Evolutionary conservation across 2,797 vertebrate species (phyloP).

Genomic region (Xenops minutus): DNA sequence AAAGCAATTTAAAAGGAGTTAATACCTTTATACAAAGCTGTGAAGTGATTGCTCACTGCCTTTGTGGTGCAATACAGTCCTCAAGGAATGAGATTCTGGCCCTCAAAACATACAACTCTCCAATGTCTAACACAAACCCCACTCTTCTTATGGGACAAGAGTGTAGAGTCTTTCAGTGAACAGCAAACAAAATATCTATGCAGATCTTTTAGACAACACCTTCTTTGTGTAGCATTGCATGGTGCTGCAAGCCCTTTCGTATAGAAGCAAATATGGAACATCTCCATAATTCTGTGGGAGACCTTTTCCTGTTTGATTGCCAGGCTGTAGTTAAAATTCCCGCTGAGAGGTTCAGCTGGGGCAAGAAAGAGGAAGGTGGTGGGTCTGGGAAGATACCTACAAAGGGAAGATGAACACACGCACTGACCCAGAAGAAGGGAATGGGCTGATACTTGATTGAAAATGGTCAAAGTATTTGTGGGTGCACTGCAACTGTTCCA

Average conservation of each 20-base stretch:
- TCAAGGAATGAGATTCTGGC: not conserved
- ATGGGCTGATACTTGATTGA: not conserved
- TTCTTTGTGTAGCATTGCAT: conserved; percentile 19
- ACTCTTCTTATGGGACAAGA: not conserved
- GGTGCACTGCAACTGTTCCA: not conserved
- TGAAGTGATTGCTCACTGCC: not conserved
- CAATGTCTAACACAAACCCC: not conserved
- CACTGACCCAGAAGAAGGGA: not conserved
- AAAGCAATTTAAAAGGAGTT: conserved; percentile 1
- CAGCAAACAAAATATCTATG: conserved; percentile 13
- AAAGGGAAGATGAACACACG: not conserved
- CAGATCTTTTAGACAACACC: conserved; percentile 35
- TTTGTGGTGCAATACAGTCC: not conserved
- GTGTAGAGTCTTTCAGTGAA: not conserved
- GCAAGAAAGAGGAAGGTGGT: not conserved
- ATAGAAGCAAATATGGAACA: conserved; percentile 41
- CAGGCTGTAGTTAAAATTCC: conserved; percentile 1
- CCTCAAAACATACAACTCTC: not conserved
- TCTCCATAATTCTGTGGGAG: conserved; percentile 42
- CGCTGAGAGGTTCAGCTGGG: not conserved
- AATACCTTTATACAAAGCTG: not conserved
- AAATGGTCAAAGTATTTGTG: not conserved
- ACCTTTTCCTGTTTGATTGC: conserved; percentile 25
- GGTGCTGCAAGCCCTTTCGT: conserved; percentile 32
- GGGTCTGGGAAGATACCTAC: not conserved